These are phyloP conservation scores for Notoglanidium macrostoma DNA, from an alignment of 2,797 vertebrate genomes.

Conservation along the genomic window DNA sequence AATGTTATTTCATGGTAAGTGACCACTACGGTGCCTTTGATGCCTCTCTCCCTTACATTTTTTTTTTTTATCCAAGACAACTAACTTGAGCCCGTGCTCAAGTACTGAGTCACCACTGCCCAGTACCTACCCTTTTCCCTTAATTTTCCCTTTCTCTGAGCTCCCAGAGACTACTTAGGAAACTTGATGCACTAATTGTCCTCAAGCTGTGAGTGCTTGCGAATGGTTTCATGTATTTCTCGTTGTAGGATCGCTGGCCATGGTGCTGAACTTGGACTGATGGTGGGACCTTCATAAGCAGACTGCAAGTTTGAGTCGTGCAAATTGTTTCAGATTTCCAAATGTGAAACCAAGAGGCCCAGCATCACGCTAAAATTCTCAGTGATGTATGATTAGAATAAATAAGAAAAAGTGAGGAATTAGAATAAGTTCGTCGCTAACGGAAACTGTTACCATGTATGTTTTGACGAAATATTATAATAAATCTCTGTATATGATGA, in stretches of 20 bases:
- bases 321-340: background rate
- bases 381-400: background rate
- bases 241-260: background rate
- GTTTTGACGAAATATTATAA: background rate
- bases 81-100: too few relatives aligned
- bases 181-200: background rate
- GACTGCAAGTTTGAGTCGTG: background rate
- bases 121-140: background rate
- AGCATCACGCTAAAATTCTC: background rate
- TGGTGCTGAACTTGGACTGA: slow-evolving; percentile 19
- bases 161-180: background rate
- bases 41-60: too few relatives aligned
- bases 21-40: background rate
- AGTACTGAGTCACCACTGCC: background rate
- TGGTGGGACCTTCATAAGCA: background rate
- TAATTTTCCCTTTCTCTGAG: background rate
- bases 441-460: background rate
- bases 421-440: background rate
- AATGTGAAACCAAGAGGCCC: background rate
- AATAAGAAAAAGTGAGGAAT: background rate
- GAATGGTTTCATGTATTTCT: background rate
- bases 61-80: background rate
- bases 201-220: background rate
- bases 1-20: background rate
- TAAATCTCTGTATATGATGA: background rate